phyloP scores from a whole-genome alignment of 1,140 invertebrate species.

The Macrocentrus cingulum region DNA sequence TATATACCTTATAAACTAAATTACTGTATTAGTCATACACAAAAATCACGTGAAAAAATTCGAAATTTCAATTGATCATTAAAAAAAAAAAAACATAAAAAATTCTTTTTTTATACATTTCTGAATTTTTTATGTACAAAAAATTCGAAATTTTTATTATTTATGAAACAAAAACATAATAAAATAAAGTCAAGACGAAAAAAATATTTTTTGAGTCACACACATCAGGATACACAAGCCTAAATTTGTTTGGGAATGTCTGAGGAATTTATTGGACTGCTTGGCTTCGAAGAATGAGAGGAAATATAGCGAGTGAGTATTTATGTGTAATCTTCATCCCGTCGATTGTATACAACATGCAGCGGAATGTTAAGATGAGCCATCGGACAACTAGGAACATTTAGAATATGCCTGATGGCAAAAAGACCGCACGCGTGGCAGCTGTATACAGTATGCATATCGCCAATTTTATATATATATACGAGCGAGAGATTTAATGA shows the following conservation, averaged over 20 bases:
- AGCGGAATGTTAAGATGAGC: not conserved
- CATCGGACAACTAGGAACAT: not conserved
- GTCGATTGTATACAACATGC: not conserved
- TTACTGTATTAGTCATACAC: no score
- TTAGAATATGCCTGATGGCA: not conserved
- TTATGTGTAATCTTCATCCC: not conserved
- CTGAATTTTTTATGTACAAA: no score
- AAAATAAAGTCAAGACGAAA: not conserved
- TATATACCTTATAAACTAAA: no score
- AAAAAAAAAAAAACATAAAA: no score
- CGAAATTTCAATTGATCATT: no score
- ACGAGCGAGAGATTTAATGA: constrained; percentile 16
- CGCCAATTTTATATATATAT: not conserved
- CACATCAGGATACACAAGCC: not conserved
- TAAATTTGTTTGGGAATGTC: constrained; percentile 9
- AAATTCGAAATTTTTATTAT: no score
- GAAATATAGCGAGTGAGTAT: not conserved
- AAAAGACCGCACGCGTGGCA: not conserved
- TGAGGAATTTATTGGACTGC: constrained; percentile 21
- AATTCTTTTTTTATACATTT: no score
- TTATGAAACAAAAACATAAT: not conserved
- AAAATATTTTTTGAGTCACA: not conserved
- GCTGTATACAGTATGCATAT: no score
- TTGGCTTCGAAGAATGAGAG: not conserved
- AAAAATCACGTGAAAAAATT: no score